Base-by-base conservation (phyloP, 2,888 invertebrate species). In the Myopa testacea region DNA sequence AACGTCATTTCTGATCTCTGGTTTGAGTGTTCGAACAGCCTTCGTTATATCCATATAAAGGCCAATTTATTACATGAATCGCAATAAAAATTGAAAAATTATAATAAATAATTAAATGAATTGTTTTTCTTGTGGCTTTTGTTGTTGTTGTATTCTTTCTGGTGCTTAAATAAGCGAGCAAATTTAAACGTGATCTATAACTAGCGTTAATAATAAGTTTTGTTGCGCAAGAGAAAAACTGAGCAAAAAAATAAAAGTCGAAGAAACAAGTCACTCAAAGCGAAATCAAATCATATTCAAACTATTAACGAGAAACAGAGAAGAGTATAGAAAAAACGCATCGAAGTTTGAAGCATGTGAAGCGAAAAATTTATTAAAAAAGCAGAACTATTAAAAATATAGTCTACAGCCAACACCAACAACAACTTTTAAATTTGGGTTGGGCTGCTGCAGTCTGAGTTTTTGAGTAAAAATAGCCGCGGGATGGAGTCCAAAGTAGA, bases 261-360 rank as follows among this genome's bases (percentile, higher is more conserved):
- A 26, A 26, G 26, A 55, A 38, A 37, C 65, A 65, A 65, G 14
- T 65, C 45, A 45, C 45, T 45, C 19, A 45, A 76, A 76, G 63
- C 71, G 71, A 65, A 71, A 76, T 50, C 65, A 40, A 70, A 62
- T 71, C 65, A 76, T 76, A 71, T 71, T 45, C 34, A 45, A 73
- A 73, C 63, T 73, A 73, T 50, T 73, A 34, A 62, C 12, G 38
- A 37, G 37, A 34, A 65, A 65, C 62, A 10, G 65, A n/a, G 8
- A n/a, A 55, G 55, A 8, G 3, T 45, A 45, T 3, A 45, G 45
- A 45, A 45, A 45, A 45, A 45, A 26, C 50, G 50, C 14, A n/a
- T 55, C 4, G 16, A n/a, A 26, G 26, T 8, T 50, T 50, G 55
- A 34, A 34, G 14, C 34, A 37, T 4, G 63, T 63, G 4, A 12